phyloP scores from a whole-genome alignment of 2,113 vertebrate genomes.

The Neolamprologus ventralis region DNA sequence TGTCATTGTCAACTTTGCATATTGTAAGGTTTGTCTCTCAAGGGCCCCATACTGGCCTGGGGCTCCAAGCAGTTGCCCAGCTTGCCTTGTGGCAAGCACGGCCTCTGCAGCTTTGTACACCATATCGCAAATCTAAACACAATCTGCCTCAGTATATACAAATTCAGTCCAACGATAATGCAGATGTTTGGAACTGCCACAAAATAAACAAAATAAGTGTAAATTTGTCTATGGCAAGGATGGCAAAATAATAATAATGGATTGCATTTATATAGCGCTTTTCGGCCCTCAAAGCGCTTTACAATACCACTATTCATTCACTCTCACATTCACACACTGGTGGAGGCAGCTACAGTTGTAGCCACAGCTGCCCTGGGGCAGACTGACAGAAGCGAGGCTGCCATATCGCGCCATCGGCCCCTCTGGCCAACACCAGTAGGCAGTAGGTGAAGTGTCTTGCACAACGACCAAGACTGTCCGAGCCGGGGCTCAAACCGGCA shows the following conservation, averaged over 20 bases:
- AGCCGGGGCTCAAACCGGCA: too few species aligned
- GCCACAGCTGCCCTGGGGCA: too few species aligned
- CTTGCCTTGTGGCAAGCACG: not conserved
- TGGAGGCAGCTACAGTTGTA: too few species aligned
- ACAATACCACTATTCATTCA: too few species aligned
- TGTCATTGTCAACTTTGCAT: not conserved
- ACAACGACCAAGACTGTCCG: too few species aligned
- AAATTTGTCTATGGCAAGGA: not conserved
- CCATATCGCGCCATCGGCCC: too few species aligned
- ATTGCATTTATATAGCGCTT: too few species aligned
- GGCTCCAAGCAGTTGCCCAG: not conserved
- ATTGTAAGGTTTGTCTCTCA: not conserved
- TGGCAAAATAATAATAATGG: not conserved
- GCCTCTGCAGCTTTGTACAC: not conserved
- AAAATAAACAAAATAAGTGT: not conserved
- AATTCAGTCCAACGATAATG: not conserved
- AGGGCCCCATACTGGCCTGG: not conserved
- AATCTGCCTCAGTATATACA: not conserved
- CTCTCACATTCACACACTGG: too few species aligned
- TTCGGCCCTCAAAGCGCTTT: too few species aligned
- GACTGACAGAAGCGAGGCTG: too few species aligned
- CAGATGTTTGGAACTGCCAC: not conserved
- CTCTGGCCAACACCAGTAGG: too few species aligned
- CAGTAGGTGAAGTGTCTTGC: too few species aligned
- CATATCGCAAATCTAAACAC: not conserved